Conservation (phyloP, 2,888 invertebrate species). For the Rhagonycha lutea region DNA sequence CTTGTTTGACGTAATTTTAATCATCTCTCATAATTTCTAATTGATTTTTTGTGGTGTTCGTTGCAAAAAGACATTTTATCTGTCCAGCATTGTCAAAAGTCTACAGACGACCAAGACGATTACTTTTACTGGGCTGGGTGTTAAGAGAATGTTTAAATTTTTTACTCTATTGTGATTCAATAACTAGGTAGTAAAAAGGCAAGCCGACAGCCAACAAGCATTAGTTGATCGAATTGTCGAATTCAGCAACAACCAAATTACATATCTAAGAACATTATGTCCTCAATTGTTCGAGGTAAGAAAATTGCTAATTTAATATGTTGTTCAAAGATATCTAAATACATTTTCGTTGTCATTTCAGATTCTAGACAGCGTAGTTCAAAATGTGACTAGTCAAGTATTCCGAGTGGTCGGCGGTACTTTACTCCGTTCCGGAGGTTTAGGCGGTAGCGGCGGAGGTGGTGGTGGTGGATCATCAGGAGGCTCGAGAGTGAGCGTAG, state of each 20-base stretch:
- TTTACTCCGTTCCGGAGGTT: slow-evolving; percentile 64
- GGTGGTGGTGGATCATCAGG: slow-evolving; percentile 55
- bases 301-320: slow-evolving; percentile 8
- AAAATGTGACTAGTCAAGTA: slow-evolving; percentile 72
- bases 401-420: slow-evolving; percentile 78
- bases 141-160: neutral
- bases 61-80: neutral
- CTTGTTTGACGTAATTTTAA: neutral
- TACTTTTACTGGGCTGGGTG: slow-evolving; percentile 8
- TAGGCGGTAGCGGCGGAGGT: slow-evolving; percentile 54
- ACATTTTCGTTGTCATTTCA: slow-evolving; percentile 36
- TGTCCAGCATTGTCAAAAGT: slow-evolving; percentile 36
- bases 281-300: slow-evolving; percentile 54
- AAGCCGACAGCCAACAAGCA: slow-evolving; percentile 9
- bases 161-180: slow-evolving; percentile 6
- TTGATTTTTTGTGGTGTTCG: neutral
- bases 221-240: slow-evolving; percentile 16
- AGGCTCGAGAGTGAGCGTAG: slow-evolving; percentile 63
- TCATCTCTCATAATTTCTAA: neutral
- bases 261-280: slow-evolving; percentile 50
- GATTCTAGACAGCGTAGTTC: slow-evolving; percentile 79
- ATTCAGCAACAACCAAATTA: slow-evolving; percentile 47
- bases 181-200: slow-evolving; percentile 23
- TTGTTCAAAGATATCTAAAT: neutral
- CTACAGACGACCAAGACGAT: slow-evolving; percentile 35